phyloP scores from a whole-genome alignment of 2,113 vertebrate genomes.

The Amphiprion ocellaris region DNA sequence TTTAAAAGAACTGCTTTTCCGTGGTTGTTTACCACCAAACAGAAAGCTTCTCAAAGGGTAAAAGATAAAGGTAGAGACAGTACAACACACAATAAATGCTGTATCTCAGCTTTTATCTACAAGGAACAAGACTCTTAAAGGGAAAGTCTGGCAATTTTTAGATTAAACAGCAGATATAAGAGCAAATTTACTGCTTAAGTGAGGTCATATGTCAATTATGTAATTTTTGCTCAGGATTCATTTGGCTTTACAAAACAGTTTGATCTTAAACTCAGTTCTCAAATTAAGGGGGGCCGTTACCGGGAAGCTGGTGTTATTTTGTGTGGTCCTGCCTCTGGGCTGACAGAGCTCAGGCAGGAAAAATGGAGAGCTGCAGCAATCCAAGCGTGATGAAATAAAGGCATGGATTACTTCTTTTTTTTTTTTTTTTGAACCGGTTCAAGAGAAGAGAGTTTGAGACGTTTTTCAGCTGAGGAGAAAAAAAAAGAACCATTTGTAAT shows the following conservation, averaged over 20 bases:
- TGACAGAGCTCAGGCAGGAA: conserved; percentile 14
- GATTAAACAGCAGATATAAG: conserved; percentile 4
- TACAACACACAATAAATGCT: neutral
- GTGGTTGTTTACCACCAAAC: neutral
- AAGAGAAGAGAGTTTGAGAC: neutral
- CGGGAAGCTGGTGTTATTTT: conserved; percentile 5
- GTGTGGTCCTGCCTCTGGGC: conserved; percentile 15
- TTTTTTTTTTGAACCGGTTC: neutral
- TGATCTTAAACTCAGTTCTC: conserved; percentile 41
- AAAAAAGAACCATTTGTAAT: conserved; percentile 21
- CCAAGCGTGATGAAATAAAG: conserved; percentile 50
- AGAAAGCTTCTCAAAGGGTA: neutral
- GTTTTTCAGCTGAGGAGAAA: conserved; percentile 1
- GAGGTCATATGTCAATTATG: conserved; percentile 9
- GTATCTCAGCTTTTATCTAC: too few species aligned
- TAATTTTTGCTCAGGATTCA: conserved; percentile 20
- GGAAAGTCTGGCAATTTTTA: neutral
- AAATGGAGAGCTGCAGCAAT: conserved; percentile 32
- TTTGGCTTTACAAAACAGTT: conserved; percentile 23
- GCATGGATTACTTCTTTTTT: conserved; percentile 29
- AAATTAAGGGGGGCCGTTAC: conserved; percentile 19
- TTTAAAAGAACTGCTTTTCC: neutral
- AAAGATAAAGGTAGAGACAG: neutral
- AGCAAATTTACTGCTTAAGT: conserved; percentile 4
- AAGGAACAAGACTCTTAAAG: neutral